Conservation (phyloP, 2,797 vertebrate species). For the Mormyrus proboscirostris region DNA sequence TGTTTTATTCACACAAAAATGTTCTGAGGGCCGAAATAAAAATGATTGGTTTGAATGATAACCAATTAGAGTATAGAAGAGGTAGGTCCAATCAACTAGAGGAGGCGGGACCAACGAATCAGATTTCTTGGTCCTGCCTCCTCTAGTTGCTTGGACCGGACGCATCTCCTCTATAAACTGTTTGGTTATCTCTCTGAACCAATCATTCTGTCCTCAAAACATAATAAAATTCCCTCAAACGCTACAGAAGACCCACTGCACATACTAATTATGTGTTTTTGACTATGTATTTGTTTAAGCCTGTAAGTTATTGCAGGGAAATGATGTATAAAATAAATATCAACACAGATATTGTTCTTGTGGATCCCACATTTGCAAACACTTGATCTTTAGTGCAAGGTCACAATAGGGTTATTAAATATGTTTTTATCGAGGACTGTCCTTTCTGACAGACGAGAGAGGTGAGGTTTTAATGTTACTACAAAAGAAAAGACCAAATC, state of each 20-base stretch:
- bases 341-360: not conserved
- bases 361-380: not conserved
- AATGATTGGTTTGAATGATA: not conserved
- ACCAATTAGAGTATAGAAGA: not conserved
- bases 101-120: not conserved
- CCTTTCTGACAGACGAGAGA: not conserved
- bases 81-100: not conserved
- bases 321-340: not conserved
- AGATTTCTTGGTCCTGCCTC: not conserved
- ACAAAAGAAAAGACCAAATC: not conserved
- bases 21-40: not conserved
- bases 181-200: not conserved
- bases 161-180: not conserved
- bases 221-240: not conserved
- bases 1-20: not conserved
- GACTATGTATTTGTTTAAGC: not conserved
- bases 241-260: not conserved
- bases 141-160: not conserved
- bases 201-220: not conserved
- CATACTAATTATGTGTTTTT: not conserved
- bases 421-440: not conserved
- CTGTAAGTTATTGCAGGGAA: not conserved
- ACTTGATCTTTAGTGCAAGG: not conserved
- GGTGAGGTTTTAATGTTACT: not conserved
- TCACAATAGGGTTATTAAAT: not conserved